Base-by-base conservation (phyloP, 2,113 vertebrate genomes). In the Petroica traversi region DNA sequence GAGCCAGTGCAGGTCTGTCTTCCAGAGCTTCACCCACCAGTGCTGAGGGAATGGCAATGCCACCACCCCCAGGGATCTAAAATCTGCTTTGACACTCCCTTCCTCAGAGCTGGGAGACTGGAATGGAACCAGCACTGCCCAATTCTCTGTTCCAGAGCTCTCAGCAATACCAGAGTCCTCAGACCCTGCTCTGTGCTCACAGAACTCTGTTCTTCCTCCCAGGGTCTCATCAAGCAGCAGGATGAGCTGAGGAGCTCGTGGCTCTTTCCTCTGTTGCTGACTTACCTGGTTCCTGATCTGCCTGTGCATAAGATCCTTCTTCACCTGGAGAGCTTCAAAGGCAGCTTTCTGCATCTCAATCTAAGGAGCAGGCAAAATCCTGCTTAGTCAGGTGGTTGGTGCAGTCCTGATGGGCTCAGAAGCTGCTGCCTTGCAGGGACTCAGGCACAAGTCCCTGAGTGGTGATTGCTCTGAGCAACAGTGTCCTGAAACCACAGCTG, bases 291-390 rank as follows among this genome's bases (percentile, higher is more conserved):
- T 98, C 85, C 99, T 98, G 91, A 99, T 99, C 91, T 98, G 99
- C 72, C 97, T 97, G 29, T 99, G 99, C 62, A 99, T 98, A 14
- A 99, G 97, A 67, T 99, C 99, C 69, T 98, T 99, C 97, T 99
- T 99, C 89, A 99, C 97, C 95, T 99, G 99, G 61, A 99, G 98
- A 17, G 99, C 99, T 97, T 99, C 98, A n/a, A 99, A 99, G 1
- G 99, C 99, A 11, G 98, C 98, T 95, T 99, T 99, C 98, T 99
- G 99, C 98, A 99, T 99, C 88, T 99, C 98, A 40, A 98, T 99
- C 99, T 99, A 96, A n/a, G 94, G 78, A 64, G 93, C 17, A 97
- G 67, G 46, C 8, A 77, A 63, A 5, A 11, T 23, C 33, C 31
- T 38, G 38, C 91, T 95, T 4, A 85, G 92, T n/a, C 64, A 83